Conservation (phyloP, 1,140 invertebrate species). For the Drosophila pallidifrons region DNA sequence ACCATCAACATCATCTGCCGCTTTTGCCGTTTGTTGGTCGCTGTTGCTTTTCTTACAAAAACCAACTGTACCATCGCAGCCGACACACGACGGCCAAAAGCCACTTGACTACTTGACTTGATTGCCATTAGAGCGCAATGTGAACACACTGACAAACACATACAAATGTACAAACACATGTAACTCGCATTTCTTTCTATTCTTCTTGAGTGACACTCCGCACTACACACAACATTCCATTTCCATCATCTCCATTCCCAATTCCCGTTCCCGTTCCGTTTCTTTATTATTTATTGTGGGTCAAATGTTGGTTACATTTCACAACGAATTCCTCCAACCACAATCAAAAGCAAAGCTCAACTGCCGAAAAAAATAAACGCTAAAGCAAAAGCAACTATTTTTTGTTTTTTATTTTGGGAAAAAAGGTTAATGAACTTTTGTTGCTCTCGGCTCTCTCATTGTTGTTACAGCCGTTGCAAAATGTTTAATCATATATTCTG, state of each 20-base stretch:
- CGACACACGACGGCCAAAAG: slow-evolving; percentile 62
- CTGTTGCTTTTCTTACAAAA: slow-evolving; percentile 73
- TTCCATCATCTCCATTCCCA: not conserved
- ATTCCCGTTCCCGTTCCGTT: slow-evolving; percentile 12
- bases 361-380: slow-evolving; percentile 19
- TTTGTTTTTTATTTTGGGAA: slow-evolving; percentile 27
- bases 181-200: slow-evolving; percentile 42
- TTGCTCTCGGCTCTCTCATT: slow-evolving; percentile 27
- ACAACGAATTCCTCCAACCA: slow-evolving; percentile 33
- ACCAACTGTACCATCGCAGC: slow-evolving; percentile 81
- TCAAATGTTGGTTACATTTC: slow-evolving; percentile 67
- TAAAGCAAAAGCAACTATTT: slow-evolving; percentile 34
- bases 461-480: slow-evolving; percentile 54
- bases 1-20: slow-evolving; percentile 57
- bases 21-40: slow-evolving; percentile 53
- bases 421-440: slow-evolving; percentile 53
- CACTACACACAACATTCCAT: slow-evolving; percentile 28
- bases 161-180: slow-evolving; percentile 25
- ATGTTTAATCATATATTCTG: slow-evolving; percentile 57
- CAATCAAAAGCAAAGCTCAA: slow-evolving; percentile 53
- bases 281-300: slow-evolving; percentile 58
- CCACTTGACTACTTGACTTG: slow-evolving; percentile 79
- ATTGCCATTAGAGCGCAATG: slow-evolving; percentile 71
- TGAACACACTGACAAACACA: slow-evolving; percentile 13
- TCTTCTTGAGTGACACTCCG: slow-evolving; percentile 35